Evolutionary conservation across 2,888 invertebrate species (phyloP).

Genomic region (Pardosa pseudoannulata): DNA sequence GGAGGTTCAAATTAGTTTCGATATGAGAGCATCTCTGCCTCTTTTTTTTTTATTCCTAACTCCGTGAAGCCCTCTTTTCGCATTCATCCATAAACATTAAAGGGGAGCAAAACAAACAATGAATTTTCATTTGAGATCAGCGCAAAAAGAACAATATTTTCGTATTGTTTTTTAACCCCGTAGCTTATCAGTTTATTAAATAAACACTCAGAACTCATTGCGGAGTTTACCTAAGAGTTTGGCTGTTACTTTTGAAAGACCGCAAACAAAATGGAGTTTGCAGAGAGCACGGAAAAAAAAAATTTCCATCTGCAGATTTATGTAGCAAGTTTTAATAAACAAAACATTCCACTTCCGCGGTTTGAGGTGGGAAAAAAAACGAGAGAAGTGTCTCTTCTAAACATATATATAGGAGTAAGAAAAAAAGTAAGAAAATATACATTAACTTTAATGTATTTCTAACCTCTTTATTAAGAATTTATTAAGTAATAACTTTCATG

Average conservation of each 20-base stretch:
- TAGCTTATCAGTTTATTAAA: conserved; percentile 72
- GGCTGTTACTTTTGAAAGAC: conserved; percentile 68
- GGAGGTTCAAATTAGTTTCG: conserved; percentile 61
- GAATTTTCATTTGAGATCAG: conserved; percentile 37
- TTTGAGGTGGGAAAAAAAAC: background rate
- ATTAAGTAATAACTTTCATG: background rate
- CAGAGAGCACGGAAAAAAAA: conserved; percentile 4
- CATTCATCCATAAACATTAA: conserved; percentile 71
- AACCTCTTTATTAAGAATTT: conserved; percentile 6
- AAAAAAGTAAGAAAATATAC: conserved; percentile 5
- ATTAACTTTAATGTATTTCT: conserved; percentile 4
- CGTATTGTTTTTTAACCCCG: conserved; percentile 61
- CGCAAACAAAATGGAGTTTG: conserved; percentile 56
- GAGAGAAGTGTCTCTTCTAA: background rate
- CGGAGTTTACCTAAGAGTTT: conserved; percentile 64
- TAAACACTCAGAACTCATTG: conserved; percentile 70
- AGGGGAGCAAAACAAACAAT: conserved; percentile 68
- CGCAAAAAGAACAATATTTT: conserved; percentile 64
- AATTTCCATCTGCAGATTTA: conserved; percentile 21
- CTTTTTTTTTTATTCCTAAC: conserved; percentile 18
- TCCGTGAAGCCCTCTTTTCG: conserved; percentile 27
- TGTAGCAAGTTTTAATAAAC: conserved; percentile 66
- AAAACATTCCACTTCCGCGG: conserved; percentile 36
- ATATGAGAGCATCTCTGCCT: background rate
- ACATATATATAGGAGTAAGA: background rate